Evolutionary conservation across 2,888 invertebrate genomes (phyloP).

Genomic region (Petrolisthes manimaculis): DNA sequence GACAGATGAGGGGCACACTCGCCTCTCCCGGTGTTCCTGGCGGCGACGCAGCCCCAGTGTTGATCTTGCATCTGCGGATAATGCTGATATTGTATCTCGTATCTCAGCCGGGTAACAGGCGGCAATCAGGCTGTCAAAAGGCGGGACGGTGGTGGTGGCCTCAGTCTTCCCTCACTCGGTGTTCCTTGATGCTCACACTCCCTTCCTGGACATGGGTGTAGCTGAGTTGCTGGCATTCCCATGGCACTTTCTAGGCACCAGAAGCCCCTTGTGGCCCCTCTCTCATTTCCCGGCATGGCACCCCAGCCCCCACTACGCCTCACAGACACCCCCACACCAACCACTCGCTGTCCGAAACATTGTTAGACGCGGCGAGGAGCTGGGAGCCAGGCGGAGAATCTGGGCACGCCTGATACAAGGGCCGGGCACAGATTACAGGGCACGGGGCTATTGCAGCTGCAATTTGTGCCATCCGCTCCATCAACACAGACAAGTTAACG

Average conservation of each 20-base stretch:
- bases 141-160: conserved; percentile 44
- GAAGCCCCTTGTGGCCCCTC: not conserved
- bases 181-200: not conserved
- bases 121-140: conserved; percentile 61
- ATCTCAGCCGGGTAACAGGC: conserved; percentile 60
- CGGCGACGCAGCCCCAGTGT: conserved; percentile 42
- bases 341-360: conserved; percentile 50
- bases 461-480: conserved; percentile 63
- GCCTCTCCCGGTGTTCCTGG: conserved; percentile 16
- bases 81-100: conserved; percentile 62
- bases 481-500: conserved; percentile 63
- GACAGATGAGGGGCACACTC: conserved; percentile 56
- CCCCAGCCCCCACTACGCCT: not conserved
- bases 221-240: not conserved
- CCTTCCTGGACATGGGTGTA: not conserved
- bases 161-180: not conserved
- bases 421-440: conserved; percentile 63
- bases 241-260: conserved; percentile 9
- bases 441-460: conserved; percentile 62
- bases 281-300: not conserved
- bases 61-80: conserved; percentile 60
- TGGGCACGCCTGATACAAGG: conserved; percentile 48
- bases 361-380: conserved; percentile 46
- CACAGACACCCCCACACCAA: not conserved
- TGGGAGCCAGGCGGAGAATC: conserved; percentile 33